These are phyloP conservation scores for Coccyzus lansbergi DNA, from an alignment of 2,797 vertebrate species.

Conservation along the genomic window DNA sequence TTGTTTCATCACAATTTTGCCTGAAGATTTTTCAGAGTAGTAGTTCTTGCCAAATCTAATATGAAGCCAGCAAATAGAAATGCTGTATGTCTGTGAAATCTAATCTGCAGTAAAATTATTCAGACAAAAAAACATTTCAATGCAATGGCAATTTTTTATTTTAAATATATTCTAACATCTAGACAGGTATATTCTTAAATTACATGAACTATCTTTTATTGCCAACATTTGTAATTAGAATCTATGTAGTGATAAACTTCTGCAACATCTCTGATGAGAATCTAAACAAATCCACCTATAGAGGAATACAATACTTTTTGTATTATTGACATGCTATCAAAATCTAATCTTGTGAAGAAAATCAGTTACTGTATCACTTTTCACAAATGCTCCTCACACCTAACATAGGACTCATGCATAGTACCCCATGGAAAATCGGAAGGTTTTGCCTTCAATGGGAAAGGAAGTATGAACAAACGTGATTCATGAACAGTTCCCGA, in stretches of 20 bases:
- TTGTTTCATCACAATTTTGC: constrained; percentile 33
- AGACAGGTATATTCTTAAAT: not conserved
- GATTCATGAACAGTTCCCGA: not conserved
- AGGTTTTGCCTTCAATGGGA: not conserved
- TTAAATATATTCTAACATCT: not conserved
- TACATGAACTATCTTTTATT: not conserved
- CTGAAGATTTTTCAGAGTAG: not conserved
- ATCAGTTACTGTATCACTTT: not conserved
- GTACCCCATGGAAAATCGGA: not conserved
- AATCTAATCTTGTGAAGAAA: not conserved
- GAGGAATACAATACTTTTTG: not conserved
- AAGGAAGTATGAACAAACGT: not conserved
- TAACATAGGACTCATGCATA: not conserved
- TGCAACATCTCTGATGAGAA: not conserved
- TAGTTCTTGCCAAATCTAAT: not conserved
- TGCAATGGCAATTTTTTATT: not conserved
- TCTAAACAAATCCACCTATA: not conserved
- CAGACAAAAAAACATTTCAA: not conserved
- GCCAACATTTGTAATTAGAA: not conserved
- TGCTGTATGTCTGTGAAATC: not conserved
- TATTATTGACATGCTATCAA: not conserved
- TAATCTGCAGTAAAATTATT: not conserved
- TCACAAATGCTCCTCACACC: not conserved
- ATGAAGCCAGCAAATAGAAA: not conserved
- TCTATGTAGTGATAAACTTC: not conserved